Conservation (phyloP, 1,140 invertebrate genomes). For the Rhysida immarginata region DNA sequence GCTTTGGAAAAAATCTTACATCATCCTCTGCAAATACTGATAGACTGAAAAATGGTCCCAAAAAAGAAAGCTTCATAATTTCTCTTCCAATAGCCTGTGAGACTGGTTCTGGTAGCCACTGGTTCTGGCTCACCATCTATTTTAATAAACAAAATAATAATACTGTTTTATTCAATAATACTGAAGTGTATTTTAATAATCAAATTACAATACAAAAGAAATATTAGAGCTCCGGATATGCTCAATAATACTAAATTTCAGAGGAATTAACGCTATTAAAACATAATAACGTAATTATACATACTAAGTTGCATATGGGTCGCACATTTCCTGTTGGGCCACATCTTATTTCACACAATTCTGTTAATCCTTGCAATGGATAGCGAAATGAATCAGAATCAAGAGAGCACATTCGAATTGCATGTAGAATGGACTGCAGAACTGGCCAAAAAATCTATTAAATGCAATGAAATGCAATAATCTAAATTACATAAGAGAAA, state of each 20-base stretch:
- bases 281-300: too few species aligned
- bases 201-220: not conserved
- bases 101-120: slow-evolving; percentile 56
- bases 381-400: slow-evolving; percentile 51
- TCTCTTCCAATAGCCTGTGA: slow-evolving; percentile 59
- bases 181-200: not conserved
- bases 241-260: not conserved
- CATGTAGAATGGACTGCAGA: slow-evolving; percentile 46
- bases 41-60: slow-evolving; percentile 77
- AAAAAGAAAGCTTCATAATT: slow-evolving; percentile 58
- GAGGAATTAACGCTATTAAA: too few species aligned
- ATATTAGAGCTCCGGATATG: not conserved
- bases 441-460: slow-evolving; percentile 44
- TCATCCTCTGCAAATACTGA: slow-evolving; percentile 89
- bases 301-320: slow-evolving; percentile 63
- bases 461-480: slow-evolving; percentile 13
- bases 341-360: slow-evolving; percentile 52
- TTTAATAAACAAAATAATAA: too few species aligned
- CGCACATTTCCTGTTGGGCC: slow-evolving; percentile 36
- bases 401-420: slow-evolving; percentile 51
- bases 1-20: too few species aligned
- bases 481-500: slow-evolving; percentile 1
- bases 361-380: slow-evolving; percentile 46
- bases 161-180: slow-evolving; percentile 3
- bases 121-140: slow-evolving; percentile 37